Conservation (phyloP, 2,113 vertebrate species). For the Chloropsis cyanopogon region DNA sequence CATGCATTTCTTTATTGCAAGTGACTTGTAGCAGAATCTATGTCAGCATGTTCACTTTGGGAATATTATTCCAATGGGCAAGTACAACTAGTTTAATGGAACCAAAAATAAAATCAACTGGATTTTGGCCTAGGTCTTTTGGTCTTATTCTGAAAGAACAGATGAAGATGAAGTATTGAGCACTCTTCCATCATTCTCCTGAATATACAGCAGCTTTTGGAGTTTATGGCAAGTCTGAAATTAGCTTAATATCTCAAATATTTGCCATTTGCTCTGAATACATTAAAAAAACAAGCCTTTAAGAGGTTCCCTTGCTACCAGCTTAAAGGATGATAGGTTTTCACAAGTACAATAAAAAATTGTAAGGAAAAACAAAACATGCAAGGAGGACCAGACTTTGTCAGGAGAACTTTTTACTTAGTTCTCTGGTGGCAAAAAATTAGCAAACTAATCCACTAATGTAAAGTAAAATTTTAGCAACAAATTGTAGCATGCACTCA, state of each 20-base stretch:
- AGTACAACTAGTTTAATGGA: neutral
- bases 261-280: neutral
- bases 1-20: neutral
- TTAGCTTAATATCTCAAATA: neutral
- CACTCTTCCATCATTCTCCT: neutral
- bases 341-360: neutral
- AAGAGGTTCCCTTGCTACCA: neutral
- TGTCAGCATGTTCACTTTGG: neutral
- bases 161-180: neutral
- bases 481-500: neutral
- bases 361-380: neutral
- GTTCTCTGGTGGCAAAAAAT: neutral
- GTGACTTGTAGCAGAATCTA: neutral
- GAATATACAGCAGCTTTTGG: neutral
- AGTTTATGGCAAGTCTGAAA: neutral
- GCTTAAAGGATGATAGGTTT: neutral
- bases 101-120: neutral
- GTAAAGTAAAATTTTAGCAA: neutral
- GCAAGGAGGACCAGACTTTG: neutral
- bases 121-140: neutral
- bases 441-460: neutral
- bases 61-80: neutral
- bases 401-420: neutral
- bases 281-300: neutral
- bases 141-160: neutral